Evolutionary conservation across 2,888 invertebrate species (phyloP), one percentile per base, ranked within the genome.

Genomic region (Tryphoninae sp.): DNA sequence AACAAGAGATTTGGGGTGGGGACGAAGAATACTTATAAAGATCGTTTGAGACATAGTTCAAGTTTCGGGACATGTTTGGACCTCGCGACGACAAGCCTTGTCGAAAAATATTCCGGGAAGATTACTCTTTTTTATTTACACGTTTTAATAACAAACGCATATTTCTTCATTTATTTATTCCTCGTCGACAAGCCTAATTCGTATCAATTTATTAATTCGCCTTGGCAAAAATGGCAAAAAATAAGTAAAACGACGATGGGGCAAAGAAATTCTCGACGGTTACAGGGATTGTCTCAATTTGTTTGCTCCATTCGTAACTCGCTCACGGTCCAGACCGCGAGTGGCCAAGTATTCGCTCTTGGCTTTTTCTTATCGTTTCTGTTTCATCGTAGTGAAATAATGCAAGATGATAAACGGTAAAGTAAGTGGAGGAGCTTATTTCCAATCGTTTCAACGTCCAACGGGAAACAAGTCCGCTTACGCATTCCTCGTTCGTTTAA

Each of bases 391-490:
- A 26, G 23, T 22, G 8, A 67, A 65, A 51, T 19, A 61, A 49
- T 16, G 49, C 45, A 40, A 11, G 64, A 65, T 64, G 73, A 58
- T 72, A 49, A 65, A 55, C 64, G 62, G 26, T 53, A 22, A 40
- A 73, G 19, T 49, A 61, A 72, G 49, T 65, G 55, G 58, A 58
- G 64, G 58, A 58, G 55, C 58, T 74, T 65, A 58, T 74, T 65
- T 74, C 55, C 74, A 65, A 65, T 65, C 58, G 45, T 74, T 74
- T 58, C 64, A 65, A 19, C 58, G 42, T 42, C 62, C n/a, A n/a
- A 33, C 23, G 42, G 55, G 9, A 16, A 64, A 40, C 42, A 74
- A 65, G 45, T 58, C 3, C 55, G 55, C 22, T 65, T 23, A 16
- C 49, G 65, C 26, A 33, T 65, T 45, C 53, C 64, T 51, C 33